Evolutionary conservation across 2,113 vertebrate species (phyloP), one percentile per base, ranked within the genome.

Genomic region (Trochalopteron elliotii): DNA sequence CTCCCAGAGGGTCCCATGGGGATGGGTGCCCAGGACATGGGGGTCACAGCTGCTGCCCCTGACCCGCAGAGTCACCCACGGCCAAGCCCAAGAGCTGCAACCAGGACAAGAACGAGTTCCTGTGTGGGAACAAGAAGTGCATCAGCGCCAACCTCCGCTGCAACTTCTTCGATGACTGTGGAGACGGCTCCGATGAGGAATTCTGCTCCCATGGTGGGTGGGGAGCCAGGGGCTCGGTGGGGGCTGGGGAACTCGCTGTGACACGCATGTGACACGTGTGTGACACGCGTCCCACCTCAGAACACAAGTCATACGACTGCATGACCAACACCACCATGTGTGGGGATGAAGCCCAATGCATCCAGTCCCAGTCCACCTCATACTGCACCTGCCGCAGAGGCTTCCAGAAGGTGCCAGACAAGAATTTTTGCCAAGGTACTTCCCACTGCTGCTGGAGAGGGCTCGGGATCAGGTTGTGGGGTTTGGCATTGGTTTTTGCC

Each of bases 81-180:
- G 98, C 97, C 95, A 98, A 96, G 78, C 97, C 97, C 40, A 97
- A 83, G 96, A 98, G 90, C 94, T 98, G 98, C 96, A 98, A 97
- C 68, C 98, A 99, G 67, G 99, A 98, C 90, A 99, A 99, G 97
- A 98, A 98, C 4, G 98, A 99, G 97, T 99, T 99, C 97, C 96
- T 98, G 67, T 99, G 99, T 42, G 89, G 94, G 52, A 99, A 98
- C 75, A 97, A 98, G 94, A 98, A 97, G 92, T 99, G 99, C 97
- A 98, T 99, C 77, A 98, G 98, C 5, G 98, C 98, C 95, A 98
- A 96, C 12, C 98, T 99, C 91, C 98, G 98, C 81, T 99, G 99
- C 94, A 99, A 99, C 97, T 98, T 98, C 97, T 99, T 99, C 2
- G 99, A 99, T 1, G 99, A 99, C 98, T 99, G 99, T 0, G 99